phyloP scores from a whole-genome alignment of 2,888 invertebrate genomes.

The Stenodera caucasica region DNA sequence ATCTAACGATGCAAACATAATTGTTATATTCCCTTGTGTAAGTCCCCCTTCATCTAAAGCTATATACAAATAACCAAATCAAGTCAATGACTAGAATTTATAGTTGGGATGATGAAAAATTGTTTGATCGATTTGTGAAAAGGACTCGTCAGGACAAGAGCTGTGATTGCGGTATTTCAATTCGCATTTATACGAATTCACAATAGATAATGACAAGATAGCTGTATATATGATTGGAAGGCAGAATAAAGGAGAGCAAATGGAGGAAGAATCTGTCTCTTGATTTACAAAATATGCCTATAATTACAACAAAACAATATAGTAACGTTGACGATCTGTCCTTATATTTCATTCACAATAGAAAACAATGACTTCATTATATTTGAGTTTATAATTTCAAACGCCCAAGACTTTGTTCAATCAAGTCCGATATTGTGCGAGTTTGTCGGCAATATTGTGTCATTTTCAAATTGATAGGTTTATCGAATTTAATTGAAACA shows the following conservation, averaged over 20 bases:
- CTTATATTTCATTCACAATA: slow-evolving; percentile 32
- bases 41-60: slow-evolving; percentile 32
- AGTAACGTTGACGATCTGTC: slow-evolving; percentile 33
- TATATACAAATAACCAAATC: slow-evolving; percentile 35
- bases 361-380: slow-evolving; percentile 38
- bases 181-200: slow-evolving; percentile 49
- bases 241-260: background rate
- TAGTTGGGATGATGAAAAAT: slow-evolving; percentile 40
- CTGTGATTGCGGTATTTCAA: slow-evolving; percentile 55
- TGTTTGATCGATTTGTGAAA: slow-evolving; percentile 36
- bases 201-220: slow-evolving; percentile 54
- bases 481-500: slow-evolving; percentile 5
- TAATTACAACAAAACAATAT: slow-evolving; percentile 34
- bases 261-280: slow-evolving; percentile 31
- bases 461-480: slow-evolving; percentile 3
- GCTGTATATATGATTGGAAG: slow-evolving; percentile 45
- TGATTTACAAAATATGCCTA: slow-evolving; percentile 45
- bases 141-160: slow-evolving; percentile 40
- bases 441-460: slow-evolving; percentile 15
- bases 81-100: slow-evolving; percentile 36
- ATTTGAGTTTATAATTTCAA: slow-evolving; percentile 36
- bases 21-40: slow-evolving; percentile 51
- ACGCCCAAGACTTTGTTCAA: slow-evolving; percentile 31
- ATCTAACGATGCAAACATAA: slow-evolving; percentile 56
- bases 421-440: slow-evolving; percentile 29